Evolutionary conservation across 2,113 vertebrate genomes (phyloP).

Genomic region (Mirza zaza): DNA sequence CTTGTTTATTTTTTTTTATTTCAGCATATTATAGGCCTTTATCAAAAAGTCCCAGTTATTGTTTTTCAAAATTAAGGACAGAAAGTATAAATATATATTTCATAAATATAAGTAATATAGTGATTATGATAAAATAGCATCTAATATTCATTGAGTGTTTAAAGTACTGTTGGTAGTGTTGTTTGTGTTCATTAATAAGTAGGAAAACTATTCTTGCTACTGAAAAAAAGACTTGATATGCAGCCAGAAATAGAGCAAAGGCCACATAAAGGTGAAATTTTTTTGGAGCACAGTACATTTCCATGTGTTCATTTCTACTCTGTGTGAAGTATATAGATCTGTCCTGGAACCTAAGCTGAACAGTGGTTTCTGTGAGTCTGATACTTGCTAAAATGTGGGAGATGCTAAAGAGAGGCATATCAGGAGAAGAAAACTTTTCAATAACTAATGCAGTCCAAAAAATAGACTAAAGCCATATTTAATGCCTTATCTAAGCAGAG

Average conservation of each 20-base stretch:
- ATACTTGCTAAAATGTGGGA: not conserved
- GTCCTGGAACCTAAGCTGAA: not conserved
- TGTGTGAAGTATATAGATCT: not conserved
- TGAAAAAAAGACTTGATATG: not conserved
- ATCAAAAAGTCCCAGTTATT: no score
- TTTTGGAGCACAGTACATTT: not conserved
- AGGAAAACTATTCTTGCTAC: not conserved
- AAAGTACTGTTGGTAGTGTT: not conserved
- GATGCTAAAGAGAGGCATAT: not conserved
- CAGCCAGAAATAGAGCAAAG: not conserved
- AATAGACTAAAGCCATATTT: not conserved
- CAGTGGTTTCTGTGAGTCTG: not conserved
- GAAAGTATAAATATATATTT: not conserved
- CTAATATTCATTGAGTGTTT: not conserved
- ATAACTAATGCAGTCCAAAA: not conserved
- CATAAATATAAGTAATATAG: not conserved
- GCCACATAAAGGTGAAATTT: not conserved
- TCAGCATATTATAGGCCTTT: not conserved
- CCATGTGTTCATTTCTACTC: not conserved
- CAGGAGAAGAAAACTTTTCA: not conserved
- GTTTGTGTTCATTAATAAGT: not conserved
- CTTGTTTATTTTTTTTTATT: no score
- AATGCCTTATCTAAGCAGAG: not conserved
- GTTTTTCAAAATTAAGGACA: constrained; percentile 5
- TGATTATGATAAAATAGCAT: not conserved